phyloP scores from a whole-genome alignment of 1,140 invertebrate species.

The Drosophila bifasciata region DNA sequence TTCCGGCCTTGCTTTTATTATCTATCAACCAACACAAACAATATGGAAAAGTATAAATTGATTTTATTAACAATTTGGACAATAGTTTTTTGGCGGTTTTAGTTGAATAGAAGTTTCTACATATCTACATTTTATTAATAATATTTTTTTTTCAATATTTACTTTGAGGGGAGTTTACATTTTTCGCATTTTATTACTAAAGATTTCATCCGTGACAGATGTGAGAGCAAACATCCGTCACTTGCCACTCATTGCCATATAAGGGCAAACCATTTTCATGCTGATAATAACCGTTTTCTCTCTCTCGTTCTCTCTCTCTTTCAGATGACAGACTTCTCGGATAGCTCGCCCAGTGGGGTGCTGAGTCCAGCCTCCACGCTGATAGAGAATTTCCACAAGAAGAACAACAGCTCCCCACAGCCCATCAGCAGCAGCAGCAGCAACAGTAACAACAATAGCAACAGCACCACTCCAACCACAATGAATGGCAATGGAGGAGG shows the following conservation, averaged over 20 bases:
- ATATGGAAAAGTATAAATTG: conserved; percentile 16
- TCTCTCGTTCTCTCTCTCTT: background rate
- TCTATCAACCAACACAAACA: conserved; percentile 24
- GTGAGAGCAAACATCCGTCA: background rate
- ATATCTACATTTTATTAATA: background rate
- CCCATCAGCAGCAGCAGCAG: conserved; percentile 13
- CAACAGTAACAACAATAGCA: conserved; percentile 13
- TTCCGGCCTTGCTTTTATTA: conserved; percentile 24
- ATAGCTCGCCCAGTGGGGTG: conserved; percentile 75
- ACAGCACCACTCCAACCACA: conserved; percentile 31
- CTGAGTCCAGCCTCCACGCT: conserved; percentile 76
- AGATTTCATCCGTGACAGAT: background rate
- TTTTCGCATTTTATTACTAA: conserved; percentile 9
- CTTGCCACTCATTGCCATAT: conserved; percentile 21
- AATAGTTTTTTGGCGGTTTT: background rate
- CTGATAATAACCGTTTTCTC: conserved; percentile 23
- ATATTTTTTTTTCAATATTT: conserved; percentile 6
- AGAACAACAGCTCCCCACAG: conserved; percentile 61
- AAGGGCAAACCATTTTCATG: conserved; percentile 17
- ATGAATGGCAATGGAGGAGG: conserved; percentile 41
- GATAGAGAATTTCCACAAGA: conserved; percentile 83
- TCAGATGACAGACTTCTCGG: conserved; percentile 84
- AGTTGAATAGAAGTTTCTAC: no score
- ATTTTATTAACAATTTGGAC: conserved; percentile 1
- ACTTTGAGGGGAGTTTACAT: conserved; percentile 16